Percentiles rank a stretch among this genome's conserved stretches.
Evolutionary conservation across 2,797 vertebrate species (phyloP).

Genomic region (Spinus pinus): DNA sequence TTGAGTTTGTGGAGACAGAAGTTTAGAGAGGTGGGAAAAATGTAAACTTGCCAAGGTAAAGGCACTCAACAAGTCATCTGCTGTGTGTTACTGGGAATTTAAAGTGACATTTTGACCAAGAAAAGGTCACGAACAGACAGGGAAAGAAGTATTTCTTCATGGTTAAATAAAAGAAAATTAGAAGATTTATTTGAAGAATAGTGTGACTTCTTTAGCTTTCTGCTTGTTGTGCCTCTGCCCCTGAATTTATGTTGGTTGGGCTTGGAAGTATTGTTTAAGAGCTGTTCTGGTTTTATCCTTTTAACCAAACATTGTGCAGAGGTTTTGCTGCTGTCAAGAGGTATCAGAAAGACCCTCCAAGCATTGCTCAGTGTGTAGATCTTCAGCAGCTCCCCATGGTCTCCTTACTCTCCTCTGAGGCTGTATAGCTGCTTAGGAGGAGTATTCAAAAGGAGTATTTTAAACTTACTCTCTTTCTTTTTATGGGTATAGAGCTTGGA

Average conservation of each 20-base stretch:
- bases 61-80: background rate
- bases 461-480: background rate
- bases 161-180: background rate
- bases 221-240: background rate
- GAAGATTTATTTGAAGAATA: background rate
- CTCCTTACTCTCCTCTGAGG: background rate
- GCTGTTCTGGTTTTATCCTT: background rate
- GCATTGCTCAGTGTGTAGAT: background rate
- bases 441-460: background rate
- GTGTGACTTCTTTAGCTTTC: background rate
- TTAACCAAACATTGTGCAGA: background rate
- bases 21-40: background rate
- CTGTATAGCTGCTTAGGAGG: background rate
- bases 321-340: background rate
- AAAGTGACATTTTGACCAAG: background rate
- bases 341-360: background rate
- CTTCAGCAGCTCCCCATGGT: background rate
- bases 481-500: background rate
- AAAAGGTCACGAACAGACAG: background rate
- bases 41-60: background rate
- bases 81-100: background rate
- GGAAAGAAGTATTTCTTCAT: background rate
- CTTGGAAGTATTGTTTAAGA: background rate
- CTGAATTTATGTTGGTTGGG: background rate
- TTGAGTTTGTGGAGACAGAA: background rate